Evolutionary conservation across 2,797 vertebrate genomes (phyloP).

Genomic region (Enteromius radiatus): DNA sequence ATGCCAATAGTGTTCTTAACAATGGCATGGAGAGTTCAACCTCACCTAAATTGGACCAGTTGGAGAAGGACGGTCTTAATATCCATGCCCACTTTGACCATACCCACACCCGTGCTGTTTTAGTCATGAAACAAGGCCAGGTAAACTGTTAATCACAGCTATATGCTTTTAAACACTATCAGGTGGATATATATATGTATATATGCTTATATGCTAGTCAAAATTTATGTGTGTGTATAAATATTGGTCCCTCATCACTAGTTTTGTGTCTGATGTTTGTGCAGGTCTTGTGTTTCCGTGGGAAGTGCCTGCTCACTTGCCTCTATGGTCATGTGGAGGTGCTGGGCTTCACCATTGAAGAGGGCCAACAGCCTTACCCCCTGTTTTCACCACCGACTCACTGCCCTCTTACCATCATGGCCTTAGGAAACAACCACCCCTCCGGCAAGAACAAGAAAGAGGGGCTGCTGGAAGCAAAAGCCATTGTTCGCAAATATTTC

Average conservation of each 20-base stretch:
- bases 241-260: neutral
- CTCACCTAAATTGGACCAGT: conserved; percentile 31
- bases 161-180: neutral
- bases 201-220: too few relatives aligned
- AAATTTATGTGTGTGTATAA: too few relatives aligned
- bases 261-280: conserved; percentile 39
- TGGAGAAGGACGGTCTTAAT: conserved; percentile 67
- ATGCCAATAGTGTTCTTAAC: conserved; percentile 63
- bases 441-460: conserved; percentile 71
- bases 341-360: conserved; percentile 84
- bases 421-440: conserved; percentile 66
- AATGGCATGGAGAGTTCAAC: conserved; percentile 60
- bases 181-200: too few relatives aligned
- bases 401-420: conserved; percentile 80
- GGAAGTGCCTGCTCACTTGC: conserved; percentile 88
- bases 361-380: conserved; percentile 84
- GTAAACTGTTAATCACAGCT: conserved; percentile 61
- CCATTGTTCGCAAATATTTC: conserved; percentile 78
- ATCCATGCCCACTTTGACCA: conserved; percentile 73
- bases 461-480: conserved; percentile 70
- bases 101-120: conserved; percentile 70
- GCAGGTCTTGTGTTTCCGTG: conserved; percentile 87
- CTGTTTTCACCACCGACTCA: conserved; percentile 87
- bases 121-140: conserved; percentile 79
- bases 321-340: conserved; percentile 89